Evolutionary conservation across 2,113 vertebrate genomes (phyloP).

Genomic region (Fulica atra): DNA sequence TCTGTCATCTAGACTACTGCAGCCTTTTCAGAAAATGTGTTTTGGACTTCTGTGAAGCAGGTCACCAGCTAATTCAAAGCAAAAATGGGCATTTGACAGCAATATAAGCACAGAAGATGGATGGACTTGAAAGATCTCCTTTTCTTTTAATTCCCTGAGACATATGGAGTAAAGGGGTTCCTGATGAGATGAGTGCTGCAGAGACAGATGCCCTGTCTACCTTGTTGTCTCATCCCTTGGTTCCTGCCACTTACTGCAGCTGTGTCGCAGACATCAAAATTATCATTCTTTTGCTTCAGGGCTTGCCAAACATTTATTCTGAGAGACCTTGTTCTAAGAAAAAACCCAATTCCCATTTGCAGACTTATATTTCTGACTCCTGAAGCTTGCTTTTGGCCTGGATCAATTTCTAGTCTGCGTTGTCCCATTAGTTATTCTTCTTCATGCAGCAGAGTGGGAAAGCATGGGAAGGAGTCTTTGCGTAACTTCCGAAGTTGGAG

Average conservation of each 20-base stretch:
- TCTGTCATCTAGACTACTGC: not conserved
- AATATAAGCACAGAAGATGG: not conserved
- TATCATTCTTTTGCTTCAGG: not conserved
- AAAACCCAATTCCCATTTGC: not conserved
- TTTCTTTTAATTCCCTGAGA: too few relatives aligned
- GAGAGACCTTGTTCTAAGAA: not conserved
- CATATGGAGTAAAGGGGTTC: fast-evolving
- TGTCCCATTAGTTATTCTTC: not conserved
- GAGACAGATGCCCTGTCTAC: not conserved
- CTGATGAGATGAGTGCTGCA: not conserved
- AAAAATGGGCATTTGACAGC: not conserved
- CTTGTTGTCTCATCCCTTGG: not conserved
- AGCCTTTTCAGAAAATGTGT: not conserved
- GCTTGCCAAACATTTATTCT: not conserved
- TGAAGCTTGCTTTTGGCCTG: not conserved
- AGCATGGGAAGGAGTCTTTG: not conserved
- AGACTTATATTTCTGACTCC: not conserved
- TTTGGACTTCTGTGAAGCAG: not conserved
- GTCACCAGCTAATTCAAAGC: not conserved
- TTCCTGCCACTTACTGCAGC: not conserved
- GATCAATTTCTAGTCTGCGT: not conserved
- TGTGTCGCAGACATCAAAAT: not conserved
- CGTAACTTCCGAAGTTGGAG: not conserved
- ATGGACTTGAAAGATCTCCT: not conserved
- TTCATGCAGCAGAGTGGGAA: not conserved